Evolutionary conservation across 2,113 vertebrate genomes (phyloP).

Genomic region (Ibidorhyncha struthersii): DNA sequence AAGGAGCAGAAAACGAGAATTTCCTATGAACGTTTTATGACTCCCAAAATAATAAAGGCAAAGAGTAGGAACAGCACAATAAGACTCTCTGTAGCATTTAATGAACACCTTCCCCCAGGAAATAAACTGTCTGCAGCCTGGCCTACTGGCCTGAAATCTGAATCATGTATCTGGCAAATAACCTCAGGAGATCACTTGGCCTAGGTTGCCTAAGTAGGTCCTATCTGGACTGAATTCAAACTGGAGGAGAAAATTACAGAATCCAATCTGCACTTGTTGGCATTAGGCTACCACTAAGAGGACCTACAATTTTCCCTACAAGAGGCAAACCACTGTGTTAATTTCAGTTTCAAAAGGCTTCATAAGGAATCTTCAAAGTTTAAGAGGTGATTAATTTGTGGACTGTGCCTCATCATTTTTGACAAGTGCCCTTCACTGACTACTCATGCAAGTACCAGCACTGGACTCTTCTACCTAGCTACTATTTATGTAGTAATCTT

Average conservation of each 20-base stretch:
- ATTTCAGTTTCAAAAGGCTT: background rate
- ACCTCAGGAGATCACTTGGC: background rate
- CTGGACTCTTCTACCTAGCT: background rate
- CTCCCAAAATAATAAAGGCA: background rate
- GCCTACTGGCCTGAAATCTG: background rate
- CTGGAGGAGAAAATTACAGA: background rate
- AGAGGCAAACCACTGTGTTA: background rate
- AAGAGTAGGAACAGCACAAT: background rate
- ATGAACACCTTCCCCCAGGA: background rate
- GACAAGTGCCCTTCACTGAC: background rate
- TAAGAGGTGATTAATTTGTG: background rate
- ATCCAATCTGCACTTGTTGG: background rate
- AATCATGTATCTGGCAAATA: background rate
- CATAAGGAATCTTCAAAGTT: background rate
- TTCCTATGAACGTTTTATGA: background rate
- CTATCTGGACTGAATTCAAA: background rate
- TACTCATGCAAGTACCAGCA: background rate
- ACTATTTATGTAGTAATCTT: background rate
- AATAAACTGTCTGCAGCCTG: background rate
- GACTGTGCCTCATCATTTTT: background rate
- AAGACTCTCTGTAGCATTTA: background rate
- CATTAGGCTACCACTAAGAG: background rate
- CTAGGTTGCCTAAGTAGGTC: background rate
- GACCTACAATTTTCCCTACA: background rate
- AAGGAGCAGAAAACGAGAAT: background rate